Evolutionary conservation across 2,888 invertebrate species (phyloP).

Genomic region (Acrobasis suavella): DNA sequence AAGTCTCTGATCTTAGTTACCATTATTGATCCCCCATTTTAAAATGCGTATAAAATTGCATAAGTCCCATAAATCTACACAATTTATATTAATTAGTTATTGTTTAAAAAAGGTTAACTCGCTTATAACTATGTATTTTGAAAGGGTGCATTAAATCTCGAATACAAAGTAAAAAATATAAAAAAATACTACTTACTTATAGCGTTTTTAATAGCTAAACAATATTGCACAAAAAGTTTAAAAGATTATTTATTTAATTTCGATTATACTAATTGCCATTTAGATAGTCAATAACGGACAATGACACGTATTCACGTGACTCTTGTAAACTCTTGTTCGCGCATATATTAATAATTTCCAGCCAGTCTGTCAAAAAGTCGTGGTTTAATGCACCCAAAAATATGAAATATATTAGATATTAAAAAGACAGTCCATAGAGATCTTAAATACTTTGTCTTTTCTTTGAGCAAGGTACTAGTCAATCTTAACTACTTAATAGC

Average conservation of each 20-base stretch:
- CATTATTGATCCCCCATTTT: neutral
- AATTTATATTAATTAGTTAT: neutral
- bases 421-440: conserved; percentile 28
- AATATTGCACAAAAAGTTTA: too few species aligned
- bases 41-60: neutral
- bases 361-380: neutral
- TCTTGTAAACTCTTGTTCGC: neutral
- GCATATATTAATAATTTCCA: too few species aligned
- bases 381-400: neutral
- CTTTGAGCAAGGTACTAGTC: conserved; percentile 65
- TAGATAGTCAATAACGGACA: neutral
- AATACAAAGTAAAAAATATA: neutral
- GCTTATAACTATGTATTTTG: conserved; percentile 12
- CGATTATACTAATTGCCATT: neutral
- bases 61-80: neutral
- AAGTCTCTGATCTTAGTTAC: neutral
- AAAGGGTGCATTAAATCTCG: neutral
- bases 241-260: too few species aligned
- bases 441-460: conserved; percentile 50
- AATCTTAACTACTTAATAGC: conserved; percentile 39
- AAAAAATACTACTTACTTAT: too few species aligned
- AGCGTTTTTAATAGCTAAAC: too few species aligned
- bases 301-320: neutral
- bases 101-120: conserved; percentile 8
- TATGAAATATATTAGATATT: conserved; percentile 14